These are phyloP conservation scores for Heteromormyrus szaboi DNA, from an alignment of 2,797 vertebrate species.

Conservation along the genomic window DNA sequence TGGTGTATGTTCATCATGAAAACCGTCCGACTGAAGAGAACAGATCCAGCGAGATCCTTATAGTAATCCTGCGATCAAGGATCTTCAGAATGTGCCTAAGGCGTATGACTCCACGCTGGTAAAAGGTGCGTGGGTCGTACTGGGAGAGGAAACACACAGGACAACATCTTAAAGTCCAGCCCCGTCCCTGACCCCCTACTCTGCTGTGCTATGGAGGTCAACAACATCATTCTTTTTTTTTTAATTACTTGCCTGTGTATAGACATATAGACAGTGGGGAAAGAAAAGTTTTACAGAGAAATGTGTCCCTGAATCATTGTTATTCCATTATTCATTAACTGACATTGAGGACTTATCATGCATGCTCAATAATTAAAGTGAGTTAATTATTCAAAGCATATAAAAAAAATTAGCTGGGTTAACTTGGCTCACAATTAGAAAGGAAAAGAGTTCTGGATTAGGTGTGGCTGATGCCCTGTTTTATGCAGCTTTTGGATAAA, in stretches of 20 bases:
- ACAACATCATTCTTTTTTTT: not conserved
- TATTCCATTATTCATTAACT: constrained; percentile 53
- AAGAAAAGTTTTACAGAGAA: constrained; percentile 13
- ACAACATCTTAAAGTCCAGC: not conserved
- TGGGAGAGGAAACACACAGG: not conserved
- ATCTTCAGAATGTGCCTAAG: not conserved
- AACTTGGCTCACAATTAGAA: constrained; percentile 42
- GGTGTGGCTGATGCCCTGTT: not conserved
- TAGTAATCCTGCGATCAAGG: not conserved
- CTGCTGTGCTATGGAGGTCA: not conserved
- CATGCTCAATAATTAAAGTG: constrained; percentile 54
- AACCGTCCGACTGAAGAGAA: not conserved
- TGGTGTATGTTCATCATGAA: not conserved
- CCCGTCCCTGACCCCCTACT: not conserved
- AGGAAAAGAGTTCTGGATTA: not conserved
- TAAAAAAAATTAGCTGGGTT: constrained; percentile 46
- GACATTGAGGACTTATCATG: constrained; percentile 54
- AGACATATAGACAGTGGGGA: not conserved
- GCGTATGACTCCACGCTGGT: not conserved
- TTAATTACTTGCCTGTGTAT: constrained; percentile 27
- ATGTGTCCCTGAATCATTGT: constrained; percentile 44
- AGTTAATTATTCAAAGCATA: constrained; percentile 54
- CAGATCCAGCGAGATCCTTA: not conserved
- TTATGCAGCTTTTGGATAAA: not conserved
- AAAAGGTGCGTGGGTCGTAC: not conserved